Percentiles rank a stretch among this genome's conserved stretches.
Evolutionary conservation across 2,888 invertebrate genomes (phyloP).

Genomic region (Latheticus oryzae): DNA sequence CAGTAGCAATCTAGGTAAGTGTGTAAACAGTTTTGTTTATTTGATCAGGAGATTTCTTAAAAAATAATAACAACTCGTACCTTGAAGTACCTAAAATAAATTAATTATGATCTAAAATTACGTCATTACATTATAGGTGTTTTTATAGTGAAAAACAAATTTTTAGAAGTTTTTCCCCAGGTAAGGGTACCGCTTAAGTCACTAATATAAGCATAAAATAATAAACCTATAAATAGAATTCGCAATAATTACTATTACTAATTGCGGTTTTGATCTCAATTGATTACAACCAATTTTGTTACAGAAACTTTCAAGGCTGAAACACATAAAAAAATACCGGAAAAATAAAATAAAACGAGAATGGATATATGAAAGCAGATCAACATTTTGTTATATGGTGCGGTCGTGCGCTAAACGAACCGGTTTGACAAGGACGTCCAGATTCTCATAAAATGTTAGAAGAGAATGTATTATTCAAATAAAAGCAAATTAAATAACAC

Average conservation of each 20-base stretch:
- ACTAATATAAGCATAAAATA: no score
- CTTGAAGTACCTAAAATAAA: no score
- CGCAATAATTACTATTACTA: conserved; percentile 28
- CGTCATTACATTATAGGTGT: no score
- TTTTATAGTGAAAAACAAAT: no score
- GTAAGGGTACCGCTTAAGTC: no score
- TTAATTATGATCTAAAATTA: no score
- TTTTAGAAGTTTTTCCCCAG: no score
- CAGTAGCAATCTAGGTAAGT: no score
- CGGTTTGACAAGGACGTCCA: conserved; percentile 36
- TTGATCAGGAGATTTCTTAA: no score
- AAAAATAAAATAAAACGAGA: conserved; percentile 33
- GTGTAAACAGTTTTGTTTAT: no score
- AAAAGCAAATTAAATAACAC: background rate
- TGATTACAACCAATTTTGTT: conserved; percentile 26
- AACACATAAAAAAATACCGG: conserved; percentile 30
- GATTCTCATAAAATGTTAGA: conserved; percentile 22
- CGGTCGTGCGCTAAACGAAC: conserved; percentile 34
- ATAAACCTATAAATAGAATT: conserved; percentile 21
- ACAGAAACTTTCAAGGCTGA: conserved; percentile 34
- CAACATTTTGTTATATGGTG: conserved; percentile 36
- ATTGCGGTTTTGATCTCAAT: conserved; percentile 27
- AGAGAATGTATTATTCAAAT: conserved; percentile 7
- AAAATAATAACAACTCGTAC: no score
- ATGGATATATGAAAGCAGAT: conserved; percentile 37